Evolutionary conservation across 2,113 vertebrate species (phyloP).

Genomic region (Pangasianodon hypophthalmus): DNA sequence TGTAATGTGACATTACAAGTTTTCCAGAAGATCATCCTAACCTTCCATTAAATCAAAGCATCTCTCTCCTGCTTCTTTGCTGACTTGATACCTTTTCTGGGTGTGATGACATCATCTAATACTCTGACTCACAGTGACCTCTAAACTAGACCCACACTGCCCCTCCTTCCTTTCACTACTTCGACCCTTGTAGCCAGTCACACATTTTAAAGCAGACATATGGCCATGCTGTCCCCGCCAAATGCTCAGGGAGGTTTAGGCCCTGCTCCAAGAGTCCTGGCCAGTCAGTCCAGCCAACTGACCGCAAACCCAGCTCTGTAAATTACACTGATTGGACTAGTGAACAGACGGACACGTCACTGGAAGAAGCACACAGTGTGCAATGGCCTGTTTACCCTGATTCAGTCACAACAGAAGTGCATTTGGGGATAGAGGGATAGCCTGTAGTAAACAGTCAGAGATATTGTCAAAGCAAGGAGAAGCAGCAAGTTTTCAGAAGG

Average conservation of each 20-base stretch:
- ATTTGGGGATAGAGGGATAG: not conserved
- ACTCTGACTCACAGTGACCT: constrained; percentile 48
- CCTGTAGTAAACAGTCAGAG: constrained; percentile 10
- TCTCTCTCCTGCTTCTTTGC: constrained; percentile 25
- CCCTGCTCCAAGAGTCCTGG: constrained; percentile 45
- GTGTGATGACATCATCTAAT: constrained; percentile 21
- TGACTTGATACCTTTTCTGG: constrained; percentile 6
- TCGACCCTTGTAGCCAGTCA: constrained; percentile 28
- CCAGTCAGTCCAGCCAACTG: constrained; percentile 43
- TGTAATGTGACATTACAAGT: not conserved
- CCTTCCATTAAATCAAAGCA: not conserved
- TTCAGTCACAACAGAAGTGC: constrained; percentile 11
- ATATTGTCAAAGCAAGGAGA: constrained; percentile 11
- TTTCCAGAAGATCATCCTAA: not conserved
- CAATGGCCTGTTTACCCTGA: constrained; percentile 37
- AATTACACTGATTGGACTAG: constrained; percentile 31
- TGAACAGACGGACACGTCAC: constrained; percentile 48
- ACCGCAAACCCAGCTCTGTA: constrained; percentile 38
- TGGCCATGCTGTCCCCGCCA: constrained; percentile 46
- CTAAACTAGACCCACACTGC: constrained; percentile 37
- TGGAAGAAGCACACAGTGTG: constrained; percentile 8
- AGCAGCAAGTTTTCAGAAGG: not conserved
- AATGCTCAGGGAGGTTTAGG: constrained; percentile 52
- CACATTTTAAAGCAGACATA: constrained; percentile 51
- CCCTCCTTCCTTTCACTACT: not conserved